Conservation (phyloP, 2,888 invertebrate species). For the Diogma glabrata region DNA sequence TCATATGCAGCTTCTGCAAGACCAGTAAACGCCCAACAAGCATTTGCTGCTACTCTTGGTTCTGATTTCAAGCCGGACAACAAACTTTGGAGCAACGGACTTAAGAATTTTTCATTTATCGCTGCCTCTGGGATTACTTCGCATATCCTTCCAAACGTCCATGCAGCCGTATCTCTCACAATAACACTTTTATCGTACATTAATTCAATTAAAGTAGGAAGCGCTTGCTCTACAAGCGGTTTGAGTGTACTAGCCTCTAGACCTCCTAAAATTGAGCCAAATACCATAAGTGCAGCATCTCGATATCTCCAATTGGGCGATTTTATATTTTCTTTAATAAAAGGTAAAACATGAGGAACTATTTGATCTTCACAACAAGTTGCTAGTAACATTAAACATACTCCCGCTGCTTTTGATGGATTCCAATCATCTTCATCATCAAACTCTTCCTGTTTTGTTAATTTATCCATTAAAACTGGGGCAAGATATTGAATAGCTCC, state of each 20-base stretch:
- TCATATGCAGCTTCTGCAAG: slow-evolving; percentile 96
- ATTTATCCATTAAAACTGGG: slow-evolving; percentile 83
- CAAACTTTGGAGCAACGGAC: slow-evolving; percentile 67
- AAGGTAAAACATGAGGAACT: slow-evolving; percentile 90
- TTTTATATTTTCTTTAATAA: slow-evolving; percentile 90
- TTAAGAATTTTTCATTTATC: slow-evolving; percentile 74
- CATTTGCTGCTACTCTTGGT: slow-evolving; percentile 93
- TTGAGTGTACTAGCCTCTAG: slow-evolving; percentile 77
- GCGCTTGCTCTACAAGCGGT: slow-evolving; percentile 90
- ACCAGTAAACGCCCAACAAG: slow-evolving; percentile 98
- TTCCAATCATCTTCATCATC: slow-evolving; percentile 99
- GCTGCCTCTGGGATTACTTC: slow-evolving; percentile 92
- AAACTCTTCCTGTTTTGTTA: slow-evolving; percentile 93
- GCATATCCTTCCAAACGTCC: slow-evolving; percentile 97
- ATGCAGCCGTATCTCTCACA: slow-evolving; percentile 94
- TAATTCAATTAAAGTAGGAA: slow-evolving; percentile 87
- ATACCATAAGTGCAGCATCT: slow-evolving; percentile 98
- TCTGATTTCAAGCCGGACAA: slow-evolving; percentile 83
- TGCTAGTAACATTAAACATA: slow-evolving; percentile 94
- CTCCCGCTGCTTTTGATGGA: slow-evolving; percentile 97
- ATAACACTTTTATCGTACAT: slow-evolving; percentile 92
- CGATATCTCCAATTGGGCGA: slow-evolving; percentile 83
- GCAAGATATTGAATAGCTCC: slow-evolving; percentile 92
- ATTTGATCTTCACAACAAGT: slow-evolving; percentile 96
- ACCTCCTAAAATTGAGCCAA: slow-evolving; percentile 88